Percentiles rank a stretch among this genome's conserved stretches.
Evolutionary conservation across 2,113 vertebrate genomes (phyloP).

Genomic region (Pampusana beccarii): DNA sequence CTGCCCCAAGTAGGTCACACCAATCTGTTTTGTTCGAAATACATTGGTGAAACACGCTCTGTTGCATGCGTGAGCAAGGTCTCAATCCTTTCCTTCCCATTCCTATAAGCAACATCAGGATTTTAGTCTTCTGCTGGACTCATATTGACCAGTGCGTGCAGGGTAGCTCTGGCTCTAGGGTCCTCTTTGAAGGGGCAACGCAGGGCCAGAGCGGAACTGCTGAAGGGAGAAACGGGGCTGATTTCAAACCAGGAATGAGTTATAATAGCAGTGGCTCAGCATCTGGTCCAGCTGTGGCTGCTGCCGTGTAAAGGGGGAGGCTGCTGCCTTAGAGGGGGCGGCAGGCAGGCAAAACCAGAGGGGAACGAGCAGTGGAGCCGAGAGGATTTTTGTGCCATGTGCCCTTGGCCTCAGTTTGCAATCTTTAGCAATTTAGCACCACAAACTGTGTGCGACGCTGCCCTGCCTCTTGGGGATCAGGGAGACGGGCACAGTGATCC

Average conservation of each 20-base stretch:
- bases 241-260: accelerated
- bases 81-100: not conserved
- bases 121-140: not conserved
- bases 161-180: not conserved
- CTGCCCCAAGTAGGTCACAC: not conserved
- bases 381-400: not conserved
- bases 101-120: not conserved
- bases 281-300: not conserved
- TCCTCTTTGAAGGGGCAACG: not conserved
- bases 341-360: not conserved
- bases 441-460: not conserved
- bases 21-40: not conserved
- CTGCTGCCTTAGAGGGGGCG: not conserved
- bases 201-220: too few relatives aligned
- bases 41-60: too few relatives aligned
- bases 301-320: not conserved
- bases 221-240: not conserved
- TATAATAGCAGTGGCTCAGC: not conserved
- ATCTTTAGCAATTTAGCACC: not conserved
- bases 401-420: not conserved
- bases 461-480: not conserved
- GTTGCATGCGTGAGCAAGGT: not conserved
- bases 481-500: not conserved
- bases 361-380: not conserved
- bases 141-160: accelerated